Percentiles rank a stretch among this genome's conserved stretches.
phyloP scores from a whole-genome alignment of 2,113 vertebrate genomes.

The Lepus europaeus region DNA sequence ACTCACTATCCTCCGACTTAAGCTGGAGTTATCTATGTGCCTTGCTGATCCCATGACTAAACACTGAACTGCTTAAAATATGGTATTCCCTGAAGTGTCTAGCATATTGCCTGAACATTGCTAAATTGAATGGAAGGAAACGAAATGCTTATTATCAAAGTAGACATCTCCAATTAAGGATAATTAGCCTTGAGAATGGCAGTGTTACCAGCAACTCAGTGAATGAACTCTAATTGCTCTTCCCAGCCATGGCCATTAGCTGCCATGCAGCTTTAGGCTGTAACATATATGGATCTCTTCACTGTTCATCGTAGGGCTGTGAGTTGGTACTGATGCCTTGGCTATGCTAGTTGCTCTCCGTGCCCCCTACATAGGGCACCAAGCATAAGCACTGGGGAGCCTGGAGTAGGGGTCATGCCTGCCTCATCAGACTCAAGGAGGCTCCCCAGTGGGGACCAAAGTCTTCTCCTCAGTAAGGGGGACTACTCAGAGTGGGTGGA shows the following conservation, averaged over 20 bases:
- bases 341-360: background rate
- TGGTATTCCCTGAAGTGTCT: constrained; percentile 64
- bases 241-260: constrained; percentile 65
- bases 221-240: constrained; percentile 74
- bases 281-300: constrained; percentile 52
- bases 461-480: background rate
- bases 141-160: constrained; percentile 72
- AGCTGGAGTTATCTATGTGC: constrained; percentile 33
- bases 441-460: background rate
- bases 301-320: constrained; percentile 12
- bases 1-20: constrained; percentile 19
- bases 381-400: background rate
- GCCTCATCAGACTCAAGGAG: background rate
- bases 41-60: constrained; percentile 50
- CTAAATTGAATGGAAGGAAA: constrained; percentile 77
- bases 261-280: constrained; percentile 43
- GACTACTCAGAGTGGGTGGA: constrained; percentile 6
- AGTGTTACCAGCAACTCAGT: constrained; percentile 67
- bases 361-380: background rate
- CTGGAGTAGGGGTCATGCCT: background rate
- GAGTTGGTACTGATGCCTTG: background rate
- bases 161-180: constrained; percentile 73
- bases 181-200: constrained; percentile 76
- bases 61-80: constrained; percentile 54
- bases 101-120: constrained; percentile 62